A percentile compares a stretch with the other conserved stretches of the same genome.
These are phyloP conservation scores for Drosophila pseudotalamancana DNA, from an alignment of 2,888 invertebrate genomes.

Conservation along the genomic window DNA sequence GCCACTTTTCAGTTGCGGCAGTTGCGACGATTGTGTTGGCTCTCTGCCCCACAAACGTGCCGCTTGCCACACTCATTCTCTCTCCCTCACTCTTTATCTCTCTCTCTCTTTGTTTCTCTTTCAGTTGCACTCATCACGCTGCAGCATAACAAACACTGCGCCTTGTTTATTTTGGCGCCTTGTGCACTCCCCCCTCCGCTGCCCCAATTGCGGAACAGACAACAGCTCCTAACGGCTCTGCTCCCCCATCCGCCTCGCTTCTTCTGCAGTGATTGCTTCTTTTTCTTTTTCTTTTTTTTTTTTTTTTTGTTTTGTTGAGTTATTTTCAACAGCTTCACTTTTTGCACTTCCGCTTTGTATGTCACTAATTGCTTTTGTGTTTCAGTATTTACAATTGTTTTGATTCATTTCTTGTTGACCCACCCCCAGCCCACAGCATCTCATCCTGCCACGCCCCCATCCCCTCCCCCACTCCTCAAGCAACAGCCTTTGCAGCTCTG, in stretches of 20 bases:
- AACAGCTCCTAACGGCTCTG: not conserved
- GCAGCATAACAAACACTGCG: slow-evolving; percentile 68
- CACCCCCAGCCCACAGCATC: not conserved
- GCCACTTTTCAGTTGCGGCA: slow-evolving; percentile 76
- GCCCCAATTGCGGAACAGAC: slow-evolving; percentile 21
- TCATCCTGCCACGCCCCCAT: not conserved
- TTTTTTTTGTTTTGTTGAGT: slow-evolving; percentile 49
- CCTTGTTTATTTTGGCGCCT: slow-evolving; percentile 78
- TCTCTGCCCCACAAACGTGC: not conserved
- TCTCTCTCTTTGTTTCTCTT: not conserved
- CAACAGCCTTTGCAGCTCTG: slow-evolving; percentile 1
- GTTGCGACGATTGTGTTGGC: slow-evolving; percentile 37
- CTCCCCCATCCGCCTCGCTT: not conserved
- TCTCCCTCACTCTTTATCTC: not conserved
- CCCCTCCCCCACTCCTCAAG: not conserved
- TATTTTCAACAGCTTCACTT: slow-evolving; percentile 78
- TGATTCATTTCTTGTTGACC: slow-evolving; percentile 74
- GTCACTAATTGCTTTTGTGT: slow-evolving; percentile 80
- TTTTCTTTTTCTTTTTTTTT: slow-evolving; percentile 14
- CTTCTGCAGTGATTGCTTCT: slow-evolving; percentile 27
- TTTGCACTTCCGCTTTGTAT: slow-evolving; percentile 80
- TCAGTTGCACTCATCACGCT: slow-evolving; percentile 36
- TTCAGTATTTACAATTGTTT: slow-evolving; percentile 81
- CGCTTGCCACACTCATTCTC: not conserved
- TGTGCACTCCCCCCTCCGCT: slow-evolving; percentile 52